phyloP scores from a whole-genome alignment of 2,113 vertebrate species.

The Pachypanchax playfairii region DNA sequence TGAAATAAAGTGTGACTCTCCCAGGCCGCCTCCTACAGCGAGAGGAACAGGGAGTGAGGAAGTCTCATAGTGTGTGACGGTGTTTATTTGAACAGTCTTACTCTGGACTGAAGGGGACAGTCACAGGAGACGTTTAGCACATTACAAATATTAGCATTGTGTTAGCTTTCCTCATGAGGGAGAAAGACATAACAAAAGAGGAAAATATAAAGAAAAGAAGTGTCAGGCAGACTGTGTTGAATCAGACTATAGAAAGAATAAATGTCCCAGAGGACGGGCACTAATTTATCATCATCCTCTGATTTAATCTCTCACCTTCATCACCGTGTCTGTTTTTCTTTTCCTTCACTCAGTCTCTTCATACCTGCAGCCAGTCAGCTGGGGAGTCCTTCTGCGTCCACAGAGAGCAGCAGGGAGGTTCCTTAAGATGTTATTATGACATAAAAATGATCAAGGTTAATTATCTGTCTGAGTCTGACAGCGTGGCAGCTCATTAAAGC shows the following conservation, averaged over 20 bases:
- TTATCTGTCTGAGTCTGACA: slow-evolving; percentile 37
- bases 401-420: not conserved
- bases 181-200: slow-evolving; percentile 1
- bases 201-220: slow-evolving; percentile 21
- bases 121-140: slow-evolving; percentile 1
- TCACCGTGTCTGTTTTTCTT: slow-evolving; percentile 42
- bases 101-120: slow-evolving; percentile 2
- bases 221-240: slow-evolving; percentile 17
- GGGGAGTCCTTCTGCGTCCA: not conserved
- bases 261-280: slow-evolving; percentile 57
- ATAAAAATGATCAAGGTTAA: slow-evolving; percentile 53
- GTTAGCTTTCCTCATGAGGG: slow-evolving; percentile 1
- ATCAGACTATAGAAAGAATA: slow-evolving; percentile 61
- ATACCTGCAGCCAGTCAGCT: slow-evolving; percentile 37
- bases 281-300: slow-evolving; percentile 65
- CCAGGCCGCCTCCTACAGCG: slow-evolving; percentile 14
- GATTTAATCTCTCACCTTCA: slow-evolving; percentile 57
- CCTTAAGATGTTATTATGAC: slow-evolving; percentile 25
- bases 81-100: slow-evolving; percentile 36
- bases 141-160: slow-evolving; percentile 12
- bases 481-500: slow-evolving; percentile 48
- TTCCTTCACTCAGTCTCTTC: slow-evolving; percentile 34
- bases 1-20: slow-evolving; percentile 36
- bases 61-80: not conserved
- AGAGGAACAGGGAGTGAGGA: slow-evolving; percentile 3